Conservation (phyloP, 1,140 invertebrate genomes). For the Neodiprion virginianus region DNA sequence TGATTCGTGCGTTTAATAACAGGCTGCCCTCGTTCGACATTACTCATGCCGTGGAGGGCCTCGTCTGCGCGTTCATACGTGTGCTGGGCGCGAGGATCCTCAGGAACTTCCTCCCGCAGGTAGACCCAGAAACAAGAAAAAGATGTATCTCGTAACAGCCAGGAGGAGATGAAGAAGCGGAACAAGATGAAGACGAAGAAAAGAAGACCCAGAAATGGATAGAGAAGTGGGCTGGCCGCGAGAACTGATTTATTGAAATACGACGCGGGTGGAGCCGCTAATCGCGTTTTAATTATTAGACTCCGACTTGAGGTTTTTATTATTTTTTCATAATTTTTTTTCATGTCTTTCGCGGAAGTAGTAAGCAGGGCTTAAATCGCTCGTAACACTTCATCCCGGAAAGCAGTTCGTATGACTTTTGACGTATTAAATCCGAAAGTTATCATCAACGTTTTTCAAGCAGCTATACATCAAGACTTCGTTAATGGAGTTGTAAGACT, state of each 20-base stretch:
- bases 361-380: too few species aligned
- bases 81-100: constrained; percentile 19
- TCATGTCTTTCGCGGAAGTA: constrained; percentile 1
- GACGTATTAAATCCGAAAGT: too few species aligned
- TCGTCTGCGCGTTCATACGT: constrained; percentile 30
- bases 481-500: too few species aligned
- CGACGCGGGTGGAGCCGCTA: constrained; percentile 27
- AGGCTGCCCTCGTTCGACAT: constrained; percentile 1
- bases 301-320: constrained; percentile 3
- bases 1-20: background rate
- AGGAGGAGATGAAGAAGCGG: background rate
- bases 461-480: too few species aligned
- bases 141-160: background rate
- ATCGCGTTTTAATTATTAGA: constrained; percentile 42
- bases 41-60: constrained; percentile 19
- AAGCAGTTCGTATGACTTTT: too few species aligned
- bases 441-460: too few species aligned
- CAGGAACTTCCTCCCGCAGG: too few species aligned
- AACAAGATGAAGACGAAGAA: background rate
- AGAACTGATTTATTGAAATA: constrained; percentile 41
- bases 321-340: background rate
- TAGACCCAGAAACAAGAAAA: too few species aligned
- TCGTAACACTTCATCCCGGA: too few species aligned
- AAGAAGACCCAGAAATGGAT: background rate
- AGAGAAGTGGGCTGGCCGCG: constrained; percentile 35